Evolutionary conservation across 2,888 invertebrate genomes (phyloP).

Genomic region (Mechanitis messenoides): DNA sequence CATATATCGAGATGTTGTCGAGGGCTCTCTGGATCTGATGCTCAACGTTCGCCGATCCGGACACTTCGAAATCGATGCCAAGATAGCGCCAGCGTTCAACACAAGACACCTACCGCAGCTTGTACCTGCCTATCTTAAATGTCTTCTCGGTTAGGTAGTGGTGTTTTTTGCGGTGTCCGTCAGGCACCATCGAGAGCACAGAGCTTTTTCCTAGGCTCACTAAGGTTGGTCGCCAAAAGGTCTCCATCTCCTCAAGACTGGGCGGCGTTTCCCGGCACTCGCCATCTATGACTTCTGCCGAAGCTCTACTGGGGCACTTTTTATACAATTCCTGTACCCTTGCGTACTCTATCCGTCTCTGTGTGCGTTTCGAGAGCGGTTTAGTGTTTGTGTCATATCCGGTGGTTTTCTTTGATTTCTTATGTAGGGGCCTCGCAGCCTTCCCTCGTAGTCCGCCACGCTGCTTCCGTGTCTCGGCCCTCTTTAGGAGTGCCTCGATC

Average conservation of each 20-base stretch:
- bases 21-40: slow-evolving; percentile 24
- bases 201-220: slow-evolving; percentile 33
- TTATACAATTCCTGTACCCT: slow-evolving; percentile 25
- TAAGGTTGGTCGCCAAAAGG: slow-evolving; percentile 29
- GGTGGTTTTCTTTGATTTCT: background rate
- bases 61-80: slow-evolving; percentile 38
- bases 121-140: slow-evolving; percentile 2
- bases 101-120: slow-evolving; percentile 33
- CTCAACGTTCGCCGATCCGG: slow-evolving; percentile 26
- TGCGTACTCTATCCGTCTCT: slow-evolving; percentile 27
- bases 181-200: slow-evolving; percentile 33
- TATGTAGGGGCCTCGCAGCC: slow-evolving; percentile 7
- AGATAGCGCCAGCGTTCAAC: slow-evolving; percentile 37
- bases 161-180: slow-evolving; percentile 5
- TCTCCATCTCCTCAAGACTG: slow-evolving; percentile 25
- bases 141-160: background rate
- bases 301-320: slow-evolving; percentile 24
- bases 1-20: slow-evolving; percentile 5
- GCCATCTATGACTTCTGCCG: slow-evolving; percentile 28
- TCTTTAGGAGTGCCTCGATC: slow-evolving; percentile 11
- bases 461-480: slow-evolving; percentile 6
- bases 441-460: slow-evolving; percentile 9
- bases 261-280: slow-evolving; percentile 21
- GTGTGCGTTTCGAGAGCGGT: slow-evolving; percentile 8
- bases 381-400: slow-evolving; percentile 11